Conservation (phyloP, 1,140 invertebrate genomes). For the Eumaeus atala region DNA sequence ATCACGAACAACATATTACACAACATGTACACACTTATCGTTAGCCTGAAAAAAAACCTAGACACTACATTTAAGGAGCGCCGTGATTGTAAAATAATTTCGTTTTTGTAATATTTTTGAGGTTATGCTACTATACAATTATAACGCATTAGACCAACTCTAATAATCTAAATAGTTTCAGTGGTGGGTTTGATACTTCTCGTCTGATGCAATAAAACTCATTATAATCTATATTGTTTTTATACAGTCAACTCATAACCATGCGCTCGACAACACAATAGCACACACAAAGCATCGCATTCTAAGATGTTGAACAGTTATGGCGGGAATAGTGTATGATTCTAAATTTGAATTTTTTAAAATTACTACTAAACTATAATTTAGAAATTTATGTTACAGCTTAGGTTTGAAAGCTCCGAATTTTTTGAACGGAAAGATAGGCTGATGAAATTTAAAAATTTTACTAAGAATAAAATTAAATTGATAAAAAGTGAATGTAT, state of each 20-base stretch:
- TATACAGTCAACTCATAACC: constrained; percentile 21
- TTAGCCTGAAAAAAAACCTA: background rate
- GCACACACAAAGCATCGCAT: constrained; percentile 56
- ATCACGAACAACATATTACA: constrained; percentile 18
- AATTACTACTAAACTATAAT: no score
- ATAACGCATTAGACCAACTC: background rate
- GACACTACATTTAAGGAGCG: background rate
- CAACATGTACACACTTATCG: constrained; percentile 18
- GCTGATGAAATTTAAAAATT: no score
- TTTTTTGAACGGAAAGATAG: background rate
- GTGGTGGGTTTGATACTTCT: constrained; percentile 60
- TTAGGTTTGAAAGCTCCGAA: no score
- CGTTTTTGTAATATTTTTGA: background rate
- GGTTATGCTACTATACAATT: background rate
- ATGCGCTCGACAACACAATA: constrained; percentile 58
- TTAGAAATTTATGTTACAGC: no score
- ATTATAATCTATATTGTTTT: constrained; percentile 26
- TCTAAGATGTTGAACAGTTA: constrained; percentile 1
- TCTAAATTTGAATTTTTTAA: constrained; percentile 2
- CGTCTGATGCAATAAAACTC: constrained; percentile 21
- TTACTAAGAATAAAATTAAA: no score
- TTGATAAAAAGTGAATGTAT: background rate
- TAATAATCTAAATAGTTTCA: constrained; percentile 4
- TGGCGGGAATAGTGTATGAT: background rate
- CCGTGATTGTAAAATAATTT: background rate